phyloP scores from a whole-genome alignment of 2,888 invertebrate genomes.

The Cerceris ruficornis region DNA sequence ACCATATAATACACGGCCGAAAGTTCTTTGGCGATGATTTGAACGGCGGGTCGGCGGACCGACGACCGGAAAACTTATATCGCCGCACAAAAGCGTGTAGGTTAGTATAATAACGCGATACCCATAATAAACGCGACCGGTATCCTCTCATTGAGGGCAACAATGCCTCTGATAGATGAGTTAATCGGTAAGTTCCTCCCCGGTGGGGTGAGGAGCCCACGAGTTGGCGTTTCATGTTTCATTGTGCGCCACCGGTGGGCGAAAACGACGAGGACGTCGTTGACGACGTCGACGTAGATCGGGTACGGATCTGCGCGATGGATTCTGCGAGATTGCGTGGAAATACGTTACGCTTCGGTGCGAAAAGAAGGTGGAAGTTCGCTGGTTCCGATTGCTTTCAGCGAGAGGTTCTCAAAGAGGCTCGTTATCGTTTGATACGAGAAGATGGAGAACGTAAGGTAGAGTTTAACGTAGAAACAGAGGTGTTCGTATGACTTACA shows the following conservation, averaged over 20 bases:
- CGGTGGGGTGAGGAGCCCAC: constrained; percentile 62
- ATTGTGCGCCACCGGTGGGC: constrained; percentile 57
- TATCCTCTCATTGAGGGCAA: constrained; percentile 80
- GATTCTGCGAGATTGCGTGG: constrained; percentile 34
- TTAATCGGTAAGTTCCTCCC: constrained; percentile 82
- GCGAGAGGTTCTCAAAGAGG: background rate
- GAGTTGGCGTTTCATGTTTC: constrained; percentile 55
- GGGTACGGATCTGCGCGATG: constrained; percentile 16
- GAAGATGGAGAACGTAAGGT: too few relatives aligned
- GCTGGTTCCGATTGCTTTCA: background rate
- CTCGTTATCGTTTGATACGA: too few relatives aligned
- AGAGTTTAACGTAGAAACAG: too few relatives aligned
- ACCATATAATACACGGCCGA: background rate
- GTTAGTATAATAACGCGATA: constrained; percentile 74
- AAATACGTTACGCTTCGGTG: constrained; percentile 66
- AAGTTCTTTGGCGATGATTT: constrained; percentile 3
- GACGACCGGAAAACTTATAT: constrained; percentile 70
- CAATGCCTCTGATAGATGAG: constrained; percentile 81
- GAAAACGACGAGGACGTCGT: constrained; percentile 43
- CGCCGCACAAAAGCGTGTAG: constrained; percentile 69
- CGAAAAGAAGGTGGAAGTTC: constrained; percentile 25
- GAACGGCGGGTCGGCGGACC: constrained; percentile 32
- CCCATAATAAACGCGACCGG: constrained; percentile 71
- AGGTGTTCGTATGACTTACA: too few relatives aligned
- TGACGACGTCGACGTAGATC: constrained; percentile 31